Conservation (phyloP, 1,140 invertebrate species). For the Agrypnia vestita region DNA sequence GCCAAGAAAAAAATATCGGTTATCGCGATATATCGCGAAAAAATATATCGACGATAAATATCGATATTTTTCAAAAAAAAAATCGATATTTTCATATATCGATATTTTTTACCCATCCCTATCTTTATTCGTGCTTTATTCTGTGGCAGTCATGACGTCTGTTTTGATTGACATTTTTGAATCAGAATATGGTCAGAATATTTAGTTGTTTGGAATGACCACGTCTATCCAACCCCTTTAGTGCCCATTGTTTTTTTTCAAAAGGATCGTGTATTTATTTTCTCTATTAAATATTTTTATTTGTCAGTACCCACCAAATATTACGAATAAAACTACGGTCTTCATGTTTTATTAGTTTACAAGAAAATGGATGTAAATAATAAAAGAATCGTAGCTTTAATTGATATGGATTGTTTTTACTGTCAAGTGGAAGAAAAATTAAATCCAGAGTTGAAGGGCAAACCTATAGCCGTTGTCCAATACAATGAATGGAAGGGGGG, state of each 20-base stretch:
- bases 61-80: no score
- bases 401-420: slow-evolving; percentile 99
- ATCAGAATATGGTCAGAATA: no score
- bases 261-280: background rate
- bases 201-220: no score
- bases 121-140: background rate
- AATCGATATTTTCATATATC: no score
- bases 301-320: background rate
- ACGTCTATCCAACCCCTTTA: no score
- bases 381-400: slow-evolving; percentile 84
- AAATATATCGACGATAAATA: no score
- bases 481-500: slow-evolving; percentile 94
- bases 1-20: no score
- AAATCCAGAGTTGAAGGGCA: slow-evolving; percentile 84
- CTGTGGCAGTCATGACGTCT: background rate
- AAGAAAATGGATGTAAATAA: slow-evolving; percentile 26
- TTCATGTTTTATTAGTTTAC: background rate
- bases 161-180: no score
- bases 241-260: no score
- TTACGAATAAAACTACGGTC: background rate
- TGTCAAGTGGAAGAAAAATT: slow-evolving; percentile 96
- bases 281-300: background rate
- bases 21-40: no score
- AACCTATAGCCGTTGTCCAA: slow-evolving; percentile 95
- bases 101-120: no score